Percentiles rank a stretch among this genome's conserved stretches.
Evolutionary conservation across 2,888 invertebrate species (phyloP).

Genomic region (Andrena trimmerana): DNA sequence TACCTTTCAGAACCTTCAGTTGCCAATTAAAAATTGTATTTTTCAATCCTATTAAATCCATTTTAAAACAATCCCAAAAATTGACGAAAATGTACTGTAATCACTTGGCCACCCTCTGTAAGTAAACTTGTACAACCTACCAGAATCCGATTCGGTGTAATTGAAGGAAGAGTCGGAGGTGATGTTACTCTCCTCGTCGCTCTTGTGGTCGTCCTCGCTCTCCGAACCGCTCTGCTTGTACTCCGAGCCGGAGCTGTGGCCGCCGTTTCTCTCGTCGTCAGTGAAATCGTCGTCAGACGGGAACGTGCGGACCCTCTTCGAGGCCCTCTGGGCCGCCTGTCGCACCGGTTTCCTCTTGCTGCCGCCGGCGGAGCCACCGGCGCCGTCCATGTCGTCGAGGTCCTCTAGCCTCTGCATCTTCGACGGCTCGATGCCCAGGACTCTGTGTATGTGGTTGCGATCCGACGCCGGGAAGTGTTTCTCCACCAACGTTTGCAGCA

Average conservation of each 20-base stretch:
- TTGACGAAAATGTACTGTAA: no score
- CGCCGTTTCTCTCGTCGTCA: conserved; percentile 85
- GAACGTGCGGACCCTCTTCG: conserved; percentile 86
- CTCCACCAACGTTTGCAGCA: conserved; percentile 97
- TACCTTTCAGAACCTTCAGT: no score
- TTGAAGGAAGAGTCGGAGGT: conserved; percentile 96
- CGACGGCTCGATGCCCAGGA: conserved; percentile 89
- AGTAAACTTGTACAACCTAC: conserved; percentile 83
- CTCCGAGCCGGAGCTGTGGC: conserved; percentile 86
- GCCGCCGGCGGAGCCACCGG: conserved; percentile 83
- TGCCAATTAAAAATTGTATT: no score
- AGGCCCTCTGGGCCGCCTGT: conserved; percentile 87
- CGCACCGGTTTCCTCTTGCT: conserved; percentile 88
- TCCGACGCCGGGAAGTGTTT: conserved; percentile 99
- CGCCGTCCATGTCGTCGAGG: conserved; percentile 85
- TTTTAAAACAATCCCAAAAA: no score
- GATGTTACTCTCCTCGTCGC: conserved; percentile 86
- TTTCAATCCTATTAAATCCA: no score
- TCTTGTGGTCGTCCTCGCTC: conserved; percentile 82
- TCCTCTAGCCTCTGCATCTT: conserved; percentile 85
- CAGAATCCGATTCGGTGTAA: conserved; percentile 93
- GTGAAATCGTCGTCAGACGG: conserved; percentile 87
- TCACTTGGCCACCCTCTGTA: not conserved
- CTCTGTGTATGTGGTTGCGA: conserved; percentile 91
- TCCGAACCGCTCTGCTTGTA: conserved; percentile 86